phyloP scores from a whole-genome alignment of 2,113 vertebrate species.

The Meleagris gallopavo region DNA sequence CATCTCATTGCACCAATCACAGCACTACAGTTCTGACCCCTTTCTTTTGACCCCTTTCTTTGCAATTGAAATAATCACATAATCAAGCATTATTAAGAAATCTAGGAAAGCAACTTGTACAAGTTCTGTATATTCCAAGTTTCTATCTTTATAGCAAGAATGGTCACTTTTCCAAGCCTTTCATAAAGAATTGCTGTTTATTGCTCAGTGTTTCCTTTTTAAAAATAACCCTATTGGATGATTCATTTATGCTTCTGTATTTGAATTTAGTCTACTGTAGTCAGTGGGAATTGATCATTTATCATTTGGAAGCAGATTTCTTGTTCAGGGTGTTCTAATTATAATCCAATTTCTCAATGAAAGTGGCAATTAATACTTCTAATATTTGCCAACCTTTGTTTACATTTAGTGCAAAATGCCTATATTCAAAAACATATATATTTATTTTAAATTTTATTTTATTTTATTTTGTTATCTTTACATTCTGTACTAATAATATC shows the following conservation, averaged over 20 bases:
- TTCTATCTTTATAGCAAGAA: accelerated
- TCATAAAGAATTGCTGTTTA: neutral
- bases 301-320: neutral
- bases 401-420: neutral
- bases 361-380: neutral
- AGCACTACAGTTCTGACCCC: neutral
- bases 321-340: neutral
- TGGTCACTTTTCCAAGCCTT: accelerated
- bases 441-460: neutral
- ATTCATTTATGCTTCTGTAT: neutral
- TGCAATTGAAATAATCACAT: neutral
- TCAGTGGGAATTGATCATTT: neutral
- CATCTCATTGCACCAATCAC: neutral
- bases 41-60: neutral
- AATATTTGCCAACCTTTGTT: neutral
- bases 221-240: neutral
- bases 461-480: neutral
- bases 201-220: neutral
- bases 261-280: neutral
- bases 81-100: neutral
- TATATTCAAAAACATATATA: neutral
- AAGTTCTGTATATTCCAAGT: neutral
- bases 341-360: neutral
- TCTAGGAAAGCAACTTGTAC: neutral
- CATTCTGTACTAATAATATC: neutral